Conservation (phyloP, 2,888 invertebrate species). For the Caenorhabditis japonica region DNA sequence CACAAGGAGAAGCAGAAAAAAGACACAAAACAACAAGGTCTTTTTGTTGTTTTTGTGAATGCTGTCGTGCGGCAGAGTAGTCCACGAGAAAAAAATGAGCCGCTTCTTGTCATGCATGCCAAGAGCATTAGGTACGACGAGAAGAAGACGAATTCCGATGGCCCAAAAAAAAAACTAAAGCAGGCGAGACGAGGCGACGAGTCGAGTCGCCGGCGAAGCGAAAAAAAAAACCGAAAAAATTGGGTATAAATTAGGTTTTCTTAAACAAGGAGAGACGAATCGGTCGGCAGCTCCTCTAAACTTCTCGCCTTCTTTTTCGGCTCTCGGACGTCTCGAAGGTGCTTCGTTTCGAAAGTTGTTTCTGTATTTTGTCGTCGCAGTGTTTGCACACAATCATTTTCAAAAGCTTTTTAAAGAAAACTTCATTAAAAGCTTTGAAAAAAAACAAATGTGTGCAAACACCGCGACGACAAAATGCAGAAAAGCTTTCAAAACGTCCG, state of each 20-base stretch:
- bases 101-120: conserved; percentile 5
- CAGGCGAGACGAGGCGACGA: too few relatives aligned
- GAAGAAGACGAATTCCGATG: conserved; percentile 10
- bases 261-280: conserved; percentile 2
- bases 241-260: conserved; percentile 47
- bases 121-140: conserved; percentile 41
- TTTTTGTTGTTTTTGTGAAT: conserved; percentile 36
- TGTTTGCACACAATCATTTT: too few relatives aligned
- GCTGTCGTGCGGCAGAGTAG: background rate
- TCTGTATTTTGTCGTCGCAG: too few relatives aligned
- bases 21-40: conserved; percentile 28
- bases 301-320: conserved; percentile 7
- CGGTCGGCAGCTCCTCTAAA: conserved; percentile 3
- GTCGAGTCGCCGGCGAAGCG: conserved; percentile 21
- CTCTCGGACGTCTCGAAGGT: conserved; percentile 6
- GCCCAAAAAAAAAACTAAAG: too few relatives aligned
- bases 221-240: conserved; percentile 37
- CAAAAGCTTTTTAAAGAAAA: too few relatives aligned
- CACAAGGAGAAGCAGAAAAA: background rate
- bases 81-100: conserved; percentile 40
- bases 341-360: too few relatives aligned
- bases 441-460: too few relatives aligned
- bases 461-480: too few relatives aligned
- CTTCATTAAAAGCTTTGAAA: too few relatives aligned
- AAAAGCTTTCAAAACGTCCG: too few relatives aligned